phyloP scores from a whole-genome alignment of 2,113 vertebrate genomes.

The Cephalopholis sonnerati region DNA sequence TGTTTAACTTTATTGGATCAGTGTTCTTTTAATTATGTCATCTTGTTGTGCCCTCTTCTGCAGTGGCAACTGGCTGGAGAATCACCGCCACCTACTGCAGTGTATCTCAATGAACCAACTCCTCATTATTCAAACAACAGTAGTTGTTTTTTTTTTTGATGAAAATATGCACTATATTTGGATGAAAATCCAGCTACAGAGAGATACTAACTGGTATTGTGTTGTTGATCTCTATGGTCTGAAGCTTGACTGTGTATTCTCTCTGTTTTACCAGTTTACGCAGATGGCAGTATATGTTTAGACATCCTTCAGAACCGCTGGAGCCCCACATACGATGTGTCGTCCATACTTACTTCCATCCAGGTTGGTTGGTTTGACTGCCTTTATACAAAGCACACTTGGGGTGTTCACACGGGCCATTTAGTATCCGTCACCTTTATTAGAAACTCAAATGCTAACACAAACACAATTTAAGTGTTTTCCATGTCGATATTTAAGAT shows the following conservation, averaged over 20 bases:
- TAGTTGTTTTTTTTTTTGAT: too few relatives aligned
- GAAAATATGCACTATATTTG: too few relatives aligned
- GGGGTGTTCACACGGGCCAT: neutral
- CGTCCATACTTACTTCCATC: conserved; percentile 99
- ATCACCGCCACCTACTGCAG: too few relatives aligned
- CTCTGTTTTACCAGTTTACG: conserved; percentile 88
- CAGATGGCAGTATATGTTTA: conserved; percentile 99
- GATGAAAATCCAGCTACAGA: neutral
- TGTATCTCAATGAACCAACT: too few relatives aligned
- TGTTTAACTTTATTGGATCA: too few relatives aligned
- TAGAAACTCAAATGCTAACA: too few relatives aligned
- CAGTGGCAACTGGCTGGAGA: too few relatives aligned
- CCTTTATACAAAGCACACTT: neutral
- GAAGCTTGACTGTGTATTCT: neutral
- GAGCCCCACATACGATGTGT: conserved; percentile 98
- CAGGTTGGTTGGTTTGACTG: conserved; percentile 86
- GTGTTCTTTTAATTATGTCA: too few relatives aligned
- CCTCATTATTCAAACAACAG: too few relatives aligned
- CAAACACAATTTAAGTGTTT: too few relatives aligned
- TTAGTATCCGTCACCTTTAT: neutral
- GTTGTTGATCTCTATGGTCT: neutral
- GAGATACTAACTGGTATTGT: neutral
- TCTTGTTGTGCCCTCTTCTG: too few relatives aligned
- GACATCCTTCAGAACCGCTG: conserved; percentile 99
- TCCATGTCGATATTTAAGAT: too few relatives aligned